phyloP scores from a whole-genome alignment of 2,113 vertebrate species.

The Gopherus evgoodei region DNA sequence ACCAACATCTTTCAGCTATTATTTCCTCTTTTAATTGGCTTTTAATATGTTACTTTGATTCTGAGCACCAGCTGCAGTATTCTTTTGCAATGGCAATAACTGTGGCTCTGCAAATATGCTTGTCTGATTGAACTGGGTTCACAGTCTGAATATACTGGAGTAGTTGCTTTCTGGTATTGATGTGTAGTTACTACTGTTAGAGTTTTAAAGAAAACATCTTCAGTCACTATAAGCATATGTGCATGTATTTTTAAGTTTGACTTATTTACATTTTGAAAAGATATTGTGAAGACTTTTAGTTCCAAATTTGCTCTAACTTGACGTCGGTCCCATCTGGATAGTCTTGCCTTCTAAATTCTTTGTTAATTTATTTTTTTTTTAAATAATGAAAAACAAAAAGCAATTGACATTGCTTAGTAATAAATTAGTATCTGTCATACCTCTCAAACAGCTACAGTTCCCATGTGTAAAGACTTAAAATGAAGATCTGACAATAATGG shows the following conservation, averaged over 20 bases:
- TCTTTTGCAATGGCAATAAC: conserved; percentile 29
- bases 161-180: accelerated
- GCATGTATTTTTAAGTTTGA: not conserved
- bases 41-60: conserved; percentile 44
- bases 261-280: not conserved
- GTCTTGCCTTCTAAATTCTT: not conserved
- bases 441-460: not conserved
- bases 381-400: not conserved
- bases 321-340: accelerated
- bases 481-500: not conserved
- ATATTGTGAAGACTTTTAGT: not conserved
- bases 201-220: not conserved
- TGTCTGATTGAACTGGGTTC: not conserved
- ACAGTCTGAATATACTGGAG: accelerated
- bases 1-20: conserved; percentile 78
- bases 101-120: not conserved
- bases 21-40: conserved; percentile 50
- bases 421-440: not conserved
- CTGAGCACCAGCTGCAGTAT: conserved; percentile 8
- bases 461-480: not conserved
- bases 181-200: not conserved
- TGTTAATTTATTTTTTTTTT: not conserved
- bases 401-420: not conserved
- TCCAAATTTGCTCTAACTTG: not conserved
- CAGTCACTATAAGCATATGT: not conserved